These are phyloP conservation scores for Philaethria dido DNA, from an alignment of 2,888 invertebrate species.

Conservation along the genomic window DNA sequence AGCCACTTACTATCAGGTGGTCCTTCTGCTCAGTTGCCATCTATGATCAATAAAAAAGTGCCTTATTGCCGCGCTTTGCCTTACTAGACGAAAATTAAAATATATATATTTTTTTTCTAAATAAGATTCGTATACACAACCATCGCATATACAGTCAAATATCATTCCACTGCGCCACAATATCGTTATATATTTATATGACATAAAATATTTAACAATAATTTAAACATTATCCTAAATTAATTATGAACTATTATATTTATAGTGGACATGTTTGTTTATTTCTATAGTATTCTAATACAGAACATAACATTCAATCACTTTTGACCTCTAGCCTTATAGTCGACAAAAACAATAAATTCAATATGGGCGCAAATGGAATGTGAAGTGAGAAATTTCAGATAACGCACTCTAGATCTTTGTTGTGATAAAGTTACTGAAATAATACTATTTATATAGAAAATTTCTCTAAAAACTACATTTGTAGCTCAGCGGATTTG, in stretches of 20 bases:
- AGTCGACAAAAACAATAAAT: constrained; percentile 27
- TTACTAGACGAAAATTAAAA: too few species aligned
- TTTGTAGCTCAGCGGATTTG: neutral
- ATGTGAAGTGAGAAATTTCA: constrained; percentile 26
- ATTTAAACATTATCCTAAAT: constrained; percentile 1
- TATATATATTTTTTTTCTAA: too few species aligned
- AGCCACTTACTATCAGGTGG: too few species aligned
- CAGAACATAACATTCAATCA: constrained; percentile 19
- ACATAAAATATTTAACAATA: neutral
- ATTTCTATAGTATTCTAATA: constrained; percentile 9
- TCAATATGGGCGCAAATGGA: constrained; percentile 26
- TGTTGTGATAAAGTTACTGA: neutral
- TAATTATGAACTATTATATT: constrained; percentile 1
- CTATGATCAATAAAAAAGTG: too few species aligned
- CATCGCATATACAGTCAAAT: too few species aligned
- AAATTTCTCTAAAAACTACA: neutral
- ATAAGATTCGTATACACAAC: too few species aligned
- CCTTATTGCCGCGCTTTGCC: too few species aligned
- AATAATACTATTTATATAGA: neutral
- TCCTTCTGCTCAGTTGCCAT: too few species aligned
- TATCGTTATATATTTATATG: too few species aligned
- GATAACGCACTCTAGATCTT: constrained; percentile 11
- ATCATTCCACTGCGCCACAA: too few species aligned
- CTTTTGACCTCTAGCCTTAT: constrained; percentile 17
- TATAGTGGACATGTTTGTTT: neutral